These are phyloP conservation scores for Gadopsis marmoratus DNA, from an alignment of 2,797 vertebrate genomes.

Conservation along the genomic window DNA sequence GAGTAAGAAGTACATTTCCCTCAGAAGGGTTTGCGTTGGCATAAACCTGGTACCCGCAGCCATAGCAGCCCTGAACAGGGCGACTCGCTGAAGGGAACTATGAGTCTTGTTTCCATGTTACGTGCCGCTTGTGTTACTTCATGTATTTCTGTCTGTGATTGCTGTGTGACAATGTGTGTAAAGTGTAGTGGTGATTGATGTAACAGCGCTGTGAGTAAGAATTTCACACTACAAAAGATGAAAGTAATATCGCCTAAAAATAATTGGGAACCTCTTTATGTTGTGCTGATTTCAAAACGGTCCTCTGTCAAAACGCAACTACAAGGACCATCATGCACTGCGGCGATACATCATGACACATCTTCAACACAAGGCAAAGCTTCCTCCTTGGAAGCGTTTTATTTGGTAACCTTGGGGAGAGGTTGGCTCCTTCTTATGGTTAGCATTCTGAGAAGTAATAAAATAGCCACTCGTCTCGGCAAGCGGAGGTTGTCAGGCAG, in stretches of 20 bases:
- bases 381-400: constrained; percentile 70
- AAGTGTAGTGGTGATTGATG: no score
- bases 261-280: background rate
- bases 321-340: constrained; percentile 80
- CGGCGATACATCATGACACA: constrained; percentile 75
- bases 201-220: no score
- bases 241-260: background rate
- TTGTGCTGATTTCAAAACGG: background rate
- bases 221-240: background rate
- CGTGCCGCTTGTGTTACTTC: no score
- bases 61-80: no score
- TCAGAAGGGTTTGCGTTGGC: no score
- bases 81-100: no score
- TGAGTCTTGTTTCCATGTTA: no score
- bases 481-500: background rate
- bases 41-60: no score
- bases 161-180: no score
- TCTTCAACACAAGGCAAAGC: constrained; percentile 78
- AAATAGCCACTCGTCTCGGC: background rate
- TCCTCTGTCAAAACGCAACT: constrained; percentile 54
- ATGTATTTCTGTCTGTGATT: no score
- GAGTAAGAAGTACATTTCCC: no score
- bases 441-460: constrained; percentile 22
- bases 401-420: constrained; percentile 67
- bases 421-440: constrained; percentile 46